Evolutionary conservation across 64 coral and sea anemone genomes (phyloP).

Genomic region (Pocillopora verrucosa): DNA sequence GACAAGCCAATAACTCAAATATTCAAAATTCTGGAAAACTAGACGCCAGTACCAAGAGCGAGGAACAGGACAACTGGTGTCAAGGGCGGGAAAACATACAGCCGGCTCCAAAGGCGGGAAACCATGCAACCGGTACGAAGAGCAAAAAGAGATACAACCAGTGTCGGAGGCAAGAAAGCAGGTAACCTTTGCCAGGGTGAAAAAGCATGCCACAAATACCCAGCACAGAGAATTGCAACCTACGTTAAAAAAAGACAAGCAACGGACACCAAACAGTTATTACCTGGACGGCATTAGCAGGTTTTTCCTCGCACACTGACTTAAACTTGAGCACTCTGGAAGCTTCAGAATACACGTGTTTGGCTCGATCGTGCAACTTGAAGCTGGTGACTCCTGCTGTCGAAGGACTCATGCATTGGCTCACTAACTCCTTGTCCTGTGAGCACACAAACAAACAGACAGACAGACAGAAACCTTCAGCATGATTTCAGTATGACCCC

Average conservation of each 20-base stretch:
- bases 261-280: background rate
- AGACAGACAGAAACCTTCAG: no score
- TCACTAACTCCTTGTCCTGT: conserved; percentile 78
- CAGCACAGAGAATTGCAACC: no score
- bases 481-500: no score
- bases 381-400: conserved; percentile 78
- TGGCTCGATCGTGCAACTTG: conserved; percentile 86
- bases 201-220: no score
- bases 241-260: background rate
- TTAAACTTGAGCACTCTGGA: conserved; percentile 87
- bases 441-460: background rate
- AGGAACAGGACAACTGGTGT: no score
- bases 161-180: no score
- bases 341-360: conserved; percentile 94
- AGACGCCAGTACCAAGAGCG: no score
- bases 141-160: no score
- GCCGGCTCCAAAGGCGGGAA: background rate
- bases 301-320: conserved; percentile 72
- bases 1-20: background rate
- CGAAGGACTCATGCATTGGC: conserved; percentile 86
- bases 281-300: conserved; percentile 52
- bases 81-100: background rate
- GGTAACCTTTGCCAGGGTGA: no score
- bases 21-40: background rate
- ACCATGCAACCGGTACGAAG: no score